A percentile compares a stretch with the other conserved stretches of the same genome.
Evolutionary conservation across 2,888 invertebrate species (phyloP).

Genomic region (Eubasilissa splendida): DNA sequence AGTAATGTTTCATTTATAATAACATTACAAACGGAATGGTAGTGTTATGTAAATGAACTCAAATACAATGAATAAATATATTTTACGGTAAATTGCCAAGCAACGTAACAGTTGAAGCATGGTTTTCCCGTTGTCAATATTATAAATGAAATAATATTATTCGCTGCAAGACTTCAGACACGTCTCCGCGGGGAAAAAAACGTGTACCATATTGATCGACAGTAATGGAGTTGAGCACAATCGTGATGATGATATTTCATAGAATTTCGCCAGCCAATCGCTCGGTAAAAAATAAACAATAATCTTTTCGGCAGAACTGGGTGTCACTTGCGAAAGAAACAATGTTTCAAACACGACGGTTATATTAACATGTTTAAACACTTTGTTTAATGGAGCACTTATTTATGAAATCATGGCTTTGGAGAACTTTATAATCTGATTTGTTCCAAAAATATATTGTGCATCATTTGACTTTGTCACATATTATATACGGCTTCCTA

Average conservation of each 20-base stretch:
- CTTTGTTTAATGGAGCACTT: neutral
- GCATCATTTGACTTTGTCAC: neutral
- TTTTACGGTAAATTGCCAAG: too few species aligned
- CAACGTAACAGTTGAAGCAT: neutral
- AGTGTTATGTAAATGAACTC: neutral
- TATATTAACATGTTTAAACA: slow-evolving; percentile 1
- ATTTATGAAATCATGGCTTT: neutral
- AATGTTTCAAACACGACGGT: neutral
- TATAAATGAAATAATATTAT: slow-evolving; percentile 8
- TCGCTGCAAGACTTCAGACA: neutral
- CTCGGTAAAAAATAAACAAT: neutral
- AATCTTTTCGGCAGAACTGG: slow-evolving; percentile 15
- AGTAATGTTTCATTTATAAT: too few species aligned
- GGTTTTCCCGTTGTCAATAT: slow-evolving; percentile 1
- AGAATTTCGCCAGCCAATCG: slow-evolving; percentile 22
- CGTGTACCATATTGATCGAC: slow-evolving; percentile 28
- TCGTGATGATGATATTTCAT: slow-evolving; percentile 29
- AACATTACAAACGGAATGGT: too few species aligned
- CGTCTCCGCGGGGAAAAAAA: slow-evolving; percentile 16
- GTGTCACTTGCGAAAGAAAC: slow-evolving; percentile 18
- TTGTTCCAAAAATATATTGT: neutral
- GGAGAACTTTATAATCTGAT: too few species aligned
- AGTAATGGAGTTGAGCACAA: slow-evolving; percentile 24
- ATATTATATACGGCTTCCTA: neutral
- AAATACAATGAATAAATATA: too few species aligned